phyloP scores from a whole-genome alignment of 2,888 invertebrate species.

The Sesia apiformis region DNA sequence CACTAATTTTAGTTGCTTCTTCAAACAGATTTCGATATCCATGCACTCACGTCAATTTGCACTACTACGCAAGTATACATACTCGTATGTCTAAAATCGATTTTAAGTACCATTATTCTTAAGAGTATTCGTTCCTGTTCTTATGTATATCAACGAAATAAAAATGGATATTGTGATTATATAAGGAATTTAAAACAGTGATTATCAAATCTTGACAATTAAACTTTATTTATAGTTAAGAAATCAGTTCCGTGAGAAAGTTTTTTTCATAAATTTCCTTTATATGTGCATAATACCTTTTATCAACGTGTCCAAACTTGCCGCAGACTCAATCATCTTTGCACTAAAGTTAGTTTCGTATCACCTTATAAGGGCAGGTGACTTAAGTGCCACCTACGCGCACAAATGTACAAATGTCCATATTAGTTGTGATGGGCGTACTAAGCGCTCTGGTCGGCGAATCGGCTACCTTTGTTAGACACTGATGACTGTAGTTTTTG shows the following conservation, averaged over 20 bases:
- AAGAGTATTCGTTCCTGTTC: too few relatives aligned
- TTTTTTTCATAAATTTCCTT: background rate
- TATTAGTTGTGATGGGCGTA: conserved; percentile 63
- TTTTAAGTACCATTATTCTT: too few relatives aligned
- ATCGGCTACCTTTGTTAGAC: conserved; percentile 65
- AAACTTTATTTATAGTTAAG: too few relatives aligned
- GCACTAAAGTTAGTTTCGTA: conserved; percentile 17
- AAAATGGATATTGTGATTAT: too few relatives aligned
- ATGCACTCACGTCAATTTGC: too few relatives aligned
- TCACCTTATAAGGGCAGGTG: conserved; percentile 48
- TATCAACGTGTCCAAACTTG: background rate
- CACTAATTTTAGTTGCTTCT: conserved; percentile 10
- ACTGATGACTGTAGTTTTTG: conserved; percentile 55
- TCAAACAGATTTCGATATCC: conserved; percentile 4
- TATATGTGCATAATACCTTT: background rate
- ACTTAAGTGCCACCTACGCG: conserved; percentile 59
- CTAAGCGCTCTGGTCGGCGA: conserved; percentile 53
- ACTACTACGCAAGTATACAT: too few relatives aligned
- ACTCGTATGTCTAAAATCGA: too few relatives aligned
- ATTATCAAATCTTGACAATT: too few relatives aligned
- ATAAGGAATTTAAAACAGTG: too few relatives aligned
- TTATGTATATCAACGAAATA: too few relatives aligned
- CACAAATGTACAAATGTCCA: conserved; percentile 61
- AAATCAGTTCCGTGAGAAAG: too few relatives aligned
- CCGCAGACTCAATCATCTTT: background rate